These are phyloP conservation scores for Phalera bucephala DNA, from an alignment of 2,888 invertebrate species.

Conservation along the genomic window DNA sequence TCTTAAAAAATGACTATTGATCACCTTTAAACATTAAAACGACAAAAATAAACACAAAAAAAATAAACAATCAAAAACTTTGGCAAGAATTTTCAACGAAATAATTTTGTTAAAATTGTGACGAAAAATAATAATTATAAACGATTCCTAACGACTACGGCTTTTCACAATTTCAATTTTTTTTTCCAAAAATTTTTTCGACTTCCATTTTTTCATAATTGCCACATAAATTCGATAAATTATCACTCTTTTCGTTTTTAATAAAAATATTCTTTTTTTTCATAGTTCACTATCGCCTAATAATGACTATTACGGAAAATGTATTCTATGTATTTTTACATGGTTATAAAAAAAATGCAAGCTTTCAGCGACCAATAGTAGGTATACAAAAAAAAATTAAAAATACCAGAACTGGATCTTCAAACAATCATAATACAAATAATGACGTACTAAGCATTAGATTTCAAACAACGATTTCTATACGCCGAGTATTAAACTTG, in stretches of 20 bases:
- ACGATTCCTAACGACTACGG: slow-evolving; percentile 33
- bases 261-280: slow-evolving; percentile 31
- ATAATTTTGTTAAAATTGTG: slow-evolving; percentile 31
- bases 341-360: not conserved
- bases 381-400: not conserved
- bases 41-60: slow-evolving; percentile 3
- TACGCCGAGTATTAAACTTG: too few relatives aligned
- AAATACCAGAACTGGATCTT: not conserved
- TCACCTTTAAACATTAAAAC: slow-evolving; percentile 25
- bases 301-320: not conserved
- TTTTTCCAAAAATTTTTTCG: slow-evolving; percentile 32
- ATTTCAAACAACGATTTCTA: not conserved
- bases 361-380: slow-evolving; percentile 2
- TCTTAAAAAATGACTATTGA: slow-evolving; percentile 38
- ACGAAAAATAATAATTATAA: slow-evolving; percentile 31
- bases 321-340: too few relatives aligned
- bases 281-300: slow-evolving; percentile 17
- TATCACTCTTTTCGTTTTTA: slow-evolving; percentile 54
- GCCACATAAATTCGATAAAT: slow-evolving; percentile 78
- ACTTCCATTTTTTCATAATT: slow-evolving; percentile 40
- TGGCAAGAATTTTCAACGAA: slow-evolving; percentile 59
- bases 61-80: slow-evolving; percentile 36
- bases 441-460: not conserved
- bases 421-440: too few relatives aligned
- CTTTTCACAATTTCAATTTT: slow-evolving; percentile 28